Base-by-base conservation (phyloP, 2,888 invertebrate species). In the Mimumesa dahlbomi region DNA sequence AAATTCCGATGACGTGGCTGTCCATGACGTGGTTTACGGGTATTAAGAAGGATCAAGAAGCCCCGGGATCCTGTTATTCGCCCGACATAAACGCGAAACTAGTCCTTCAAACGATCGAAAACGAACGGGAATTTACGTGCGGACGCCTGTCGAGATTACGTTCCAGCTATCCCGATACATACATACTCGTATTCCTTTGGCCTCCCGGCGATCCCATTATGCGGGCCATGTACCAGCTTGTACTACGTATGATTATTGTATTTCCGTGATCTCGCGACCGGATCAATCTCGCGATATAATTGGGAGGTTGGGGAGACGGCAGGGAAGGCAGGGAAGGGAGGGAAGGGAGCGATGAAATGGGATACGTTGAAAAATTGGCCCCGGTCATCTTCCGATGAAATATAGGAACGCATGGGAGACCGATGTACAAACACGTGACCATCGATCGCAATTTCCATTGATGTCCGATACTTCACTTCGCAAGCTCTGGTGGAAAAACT, bases 31-130 rank as follows among this genome's bases (percentile, higher is more conserved):
- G 61, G 49, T 68, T 68, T 73, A 59, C 48, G 56, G 73, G 69
- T 73, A 74, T 75, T 67, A 75, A 75, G 66, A 66, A 71, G 54
- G 14, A 16, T 36, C 52, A n/a, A n/a, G n/a, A n/a, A n/a, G n/a
- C 57, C 29, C 29, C 45, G 34, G 21, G 11, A 29, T n/a, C 3
- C 19, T 48, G 46, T 40, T 62, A 48, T 34, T 31, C 48, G 9
- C 11, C 53, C n/a, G 38, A 45, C 16, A 52, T 61, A 61, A 45
- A 52, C 61, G 52, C 36, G n/a, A 13, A n/a, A n/a, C n/a, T n/a
- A n/a, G 11, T 61, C 75, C 63, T 71, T 74, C 71, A 66, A 75
- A 74, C 74, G 57, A 56, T 69, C 57, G 69, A 53, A 46, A 29
- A 16, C 34, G 29, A 29, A 9, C 7, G 13, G 25, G 53, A 71